Evolutionary conservation across 2,888 invertebrate species (phyloP).

Genomic region (Miltochrista miniata): DNA sequence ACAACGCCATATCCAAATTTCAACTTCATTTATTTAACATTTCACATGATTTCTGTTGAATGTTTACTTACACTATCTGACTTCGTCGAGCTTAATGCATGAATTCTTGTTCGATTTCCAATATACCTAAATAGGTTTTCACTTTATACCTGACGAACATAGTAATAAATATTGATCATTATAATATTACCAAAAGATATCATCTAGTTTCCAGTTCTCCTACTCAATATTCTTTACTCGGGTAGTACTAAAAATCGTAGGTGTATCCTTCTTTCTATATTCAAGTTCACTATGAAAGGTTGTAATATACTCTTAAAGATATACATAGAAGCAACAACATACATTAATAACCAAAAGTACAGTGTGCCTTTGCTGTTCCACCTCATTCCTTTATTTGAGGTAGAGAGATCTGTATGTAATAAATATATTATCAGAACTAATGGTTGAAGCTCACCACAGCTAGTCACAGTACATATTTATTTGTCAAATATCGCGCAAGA

Average conservation of each 20-base stretch:
- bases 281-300: not conserved
- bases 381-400: not conserved
- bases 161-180: too few species aligned
- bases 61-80: constrained; percentile 11
- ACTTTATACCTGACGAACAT: too few species aligned
- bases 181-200: too few species aligned
- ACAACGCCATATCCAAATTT: constrained; percentile 18
- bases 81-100: constrained; percentile 5
- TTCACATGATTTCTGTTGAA: constrained; percentile 20
- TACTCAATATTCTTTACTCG: too few species aligned
- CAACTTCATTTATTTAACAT: constrained; percentile 19
- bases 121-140: too few species aligned
- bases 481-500: too few species aligned
- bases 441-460: too few species aligned
- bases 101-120: not conserved
- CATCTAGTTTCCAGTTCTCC: too few species aligned
- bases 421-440: too few species aligned
- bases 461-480: too few species aligned
- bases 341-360: not conserved
- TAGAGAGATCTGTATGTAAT: too few species aligned
- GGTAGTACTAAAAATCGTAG: not conserved
- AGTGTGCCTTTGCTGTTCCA: not conserved
- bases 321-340: not conserved
- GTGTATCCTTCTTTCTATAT: not conserved
- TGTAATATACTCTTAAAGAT: not conserved